Conservation (phyloP, 2,113 vertebrate species). For the Indri indri region DNA sequence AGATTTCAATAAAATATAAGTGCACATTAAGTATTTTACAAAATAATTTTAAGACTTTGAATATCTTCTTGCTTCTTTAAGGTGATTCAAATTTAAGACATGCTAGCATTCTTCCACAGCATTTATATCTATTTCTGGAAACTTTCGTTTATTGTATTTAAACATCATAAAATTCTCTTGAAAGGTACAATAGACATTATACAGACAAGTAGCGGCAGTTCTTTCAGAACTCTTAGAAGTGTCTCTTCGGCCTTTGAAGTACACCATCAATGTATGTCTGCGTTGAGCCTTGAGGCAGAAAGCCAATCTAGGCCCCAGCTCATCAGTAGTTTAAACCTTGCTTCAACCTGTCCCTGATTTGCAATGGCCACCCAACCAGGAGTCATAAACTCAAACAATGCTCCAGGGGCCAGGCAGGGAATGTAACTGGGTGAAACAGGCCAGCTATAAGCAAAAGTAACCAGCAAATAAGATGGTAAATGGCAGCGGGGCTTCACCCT, state of each 20-base stretch:
- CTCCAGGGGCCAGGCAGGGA: conserved; percentile 68
- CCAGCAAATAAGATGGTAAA: neutral
- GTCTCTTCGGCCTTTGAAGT: conserved; percentile 73
- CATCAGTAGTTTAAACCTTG: conserved; percentile 72
- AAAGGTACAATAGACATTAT: conserved; percentile 72
- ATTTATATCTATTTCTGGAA: conserved; percentile 73
- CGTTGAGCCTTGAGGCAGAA: conserved; percentile 67
- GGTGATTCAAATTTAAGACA: conserved; percentile 50
- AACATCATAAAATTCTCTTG: conserved; percentile 76
- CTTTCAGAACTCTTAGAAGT: conserved; percentile 71
- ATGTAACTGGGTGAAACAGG: conserved; percentile 49
- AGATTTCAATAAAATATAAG: conserved; percentile 9
- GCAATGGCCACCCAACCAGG: conserved; percentile 68
- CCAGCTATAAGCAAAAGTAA: conserved; percentile 61
- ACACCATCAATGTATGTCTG: conserved; percentile 65
- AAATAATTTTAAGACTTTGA: conserved; percentile 56
- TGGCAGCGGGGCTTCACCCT: neutral
- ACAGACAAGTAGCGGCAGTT: conserved; percentile 73
- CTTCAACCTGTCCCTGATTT: conserved; percentile 74
- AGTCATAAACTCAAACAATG: conserved; percentile 66
- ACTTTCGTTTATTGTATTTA: conserved; percentile 76
- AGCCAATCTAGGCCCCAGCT: conserved; percentile 60
- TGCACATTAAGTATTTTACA: conserved; percentile 42
- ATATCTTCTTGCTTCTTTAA: conserved; percentile 36
- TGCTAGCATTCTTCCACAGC: conserved; percentile 34